Evolutionary conservation across 2,888 invertebrate genomes (phyloP).

Genomic region (Norana najaformis): DNA sequence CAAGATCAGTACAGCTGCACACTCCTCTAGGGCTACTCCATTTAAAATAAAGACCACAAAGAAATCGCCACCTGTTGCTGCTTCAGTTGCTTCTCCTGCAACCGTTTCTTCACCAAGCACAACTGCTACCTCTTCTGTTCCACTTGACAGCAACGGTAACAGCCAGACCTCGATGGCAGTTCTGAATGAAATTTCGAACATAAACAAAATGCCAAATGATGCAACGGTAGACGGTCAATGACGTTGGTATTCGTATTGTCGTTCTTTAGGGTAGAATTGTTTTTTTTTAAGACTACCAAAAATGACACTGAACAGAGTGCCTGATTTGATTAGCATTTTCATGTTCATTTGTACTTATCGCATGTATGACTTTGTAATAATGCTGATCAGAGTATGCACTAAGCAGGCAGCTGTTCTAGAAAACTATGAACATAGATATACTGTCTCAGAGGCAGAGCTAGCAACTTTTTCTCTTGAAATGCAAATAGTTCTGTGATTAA

Average conservation of each 20-base stretch:
- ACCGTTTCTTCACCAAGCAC: not conserved
- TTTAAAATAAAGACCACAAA: not conserved
- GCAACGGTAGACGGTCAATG: not conserved
- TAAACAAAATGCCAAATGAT: not conserved
- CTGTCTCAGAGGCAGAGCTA: not conserved
- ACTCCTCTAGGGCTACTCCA: not conserved
- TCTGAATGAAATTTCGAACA: not conserved
- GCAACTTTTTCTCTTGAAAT: not conserved
- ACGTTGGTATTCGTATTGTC: not conserved
- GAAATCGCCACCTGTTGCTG: not conserved
- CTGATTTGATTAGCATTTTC: not conserved
- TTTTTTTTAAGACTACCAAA: constrained; percentile 13
- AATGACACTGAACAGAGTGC: constrained; percentile 5
- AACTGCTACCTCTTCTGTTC: not conserved
- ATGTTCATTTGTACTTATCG: not conserved
- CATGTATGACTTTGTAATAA: constrained; percentile 14
- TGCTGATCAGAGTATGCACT: constrained; percentile 6
- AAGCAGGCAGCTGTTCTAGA: constrained; percentile 20
- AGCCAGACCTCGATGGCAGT: not conserved
- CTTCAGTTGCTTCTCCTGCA: not conserved
- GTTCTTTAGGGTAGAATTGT: not conserved
- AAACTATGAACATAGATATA: too few relatives aligned
- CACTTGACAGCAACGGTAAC: constrained; percentile 19
- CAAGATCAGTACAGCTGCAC: not conserved
- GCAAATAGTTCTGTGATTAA: not conserved